These are phyloP conservation scores for Pterocles gutturalis DNA, from an alignment of 2,113 vertebrate genomes.

Conservation along the genomic window DNA sequence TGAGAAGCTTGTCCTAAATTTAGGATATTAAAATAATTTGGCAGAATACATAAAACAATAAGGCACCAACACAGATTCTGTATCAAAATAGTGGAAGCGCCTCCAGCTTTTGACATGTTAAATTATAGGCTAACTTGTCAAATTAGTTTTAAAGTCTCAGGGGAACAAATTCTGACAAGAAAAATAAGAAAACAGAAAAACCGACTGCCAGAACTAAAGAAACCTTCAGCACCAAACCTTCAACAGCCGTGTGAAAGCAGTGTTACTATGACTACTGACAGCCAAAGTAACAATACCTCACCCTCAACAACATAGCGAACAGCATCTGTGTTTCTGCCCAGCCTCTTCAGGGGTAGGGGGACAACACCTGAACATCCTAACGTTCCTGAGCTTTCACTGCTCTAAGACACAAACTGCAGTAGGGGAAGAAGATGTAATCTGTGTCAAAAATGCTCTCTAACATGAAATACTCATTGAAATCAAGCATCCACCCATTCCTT, in stretches of 20 bases:
- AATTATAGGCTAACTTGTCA: constrained; percentile 24
- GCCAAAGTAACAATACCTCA: neutral
- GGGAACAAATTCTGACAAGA: neutral
- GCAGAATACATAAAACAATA: neutral
- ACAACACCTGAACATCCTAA: neutral
- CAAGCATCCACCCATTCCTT: fast-evolving
- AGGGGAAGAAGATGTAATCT: neutral
- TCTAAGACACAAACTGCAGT: neutral
- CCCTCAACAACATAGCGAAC: neutral
- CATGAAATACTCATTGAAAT: neutral
- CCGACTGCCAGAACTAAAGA: neutral
- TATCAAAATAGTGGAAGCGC: neutral
- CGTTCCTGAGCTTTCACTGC: neutral
- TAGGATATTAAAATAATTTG: constrained; percentile 36
- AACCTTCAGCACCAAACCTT: neutral
- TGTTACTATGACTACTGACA: constrained; percentile 44
- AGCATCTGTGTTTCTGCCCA: neutral
- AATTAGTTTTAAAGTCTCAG: constrained; percentile 15
- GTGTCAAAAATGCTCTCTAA: neutral
- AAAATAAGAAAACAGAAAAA: constrained; percentile 34
- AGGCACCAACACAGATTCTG: neutral
- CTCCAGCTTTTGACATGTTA: constrained; percentile 13
- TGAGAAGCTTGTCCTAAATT: constrained; percentile 9
- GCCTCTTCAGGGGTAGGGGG: neutral
- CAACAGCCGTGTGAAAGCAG: neutral